Percentiles rank a stretch among this genome's conserved stretches.
phyloP scores from a whole-genome alignment of 2,797 vertebrate species.

The Pangasius djambal region DNA sequence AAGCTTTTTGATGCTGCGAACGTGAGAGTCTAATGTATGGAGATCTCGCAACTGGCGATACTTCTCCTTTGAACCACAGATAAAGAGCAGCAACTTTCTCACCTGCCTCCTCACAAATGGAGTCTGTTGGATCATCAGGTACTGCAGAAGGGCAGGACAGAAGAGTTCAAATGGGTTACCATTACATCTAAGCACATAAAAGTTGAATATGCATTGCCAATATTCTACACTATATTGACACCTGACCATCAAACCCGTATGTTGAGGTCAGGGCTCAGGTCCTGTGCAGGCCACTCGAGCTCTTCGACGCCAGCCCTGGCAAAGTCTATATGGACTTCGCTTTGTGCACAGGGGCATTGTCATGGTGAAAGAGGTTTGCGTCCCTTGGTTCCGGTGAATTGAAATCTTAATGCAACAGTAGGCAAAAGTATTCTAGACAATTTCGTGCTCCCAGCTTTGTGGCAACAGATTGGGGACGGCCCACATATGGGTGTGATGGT shows the following conservation, averaged over 20 bases:
- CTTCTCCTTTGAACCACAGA: conserved; percentile 98
- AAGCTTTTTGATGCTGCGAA: conserved; percentile 94
- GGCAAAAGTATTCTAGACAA: too few relatives aligned
- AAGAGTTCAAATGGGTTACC: neutral
- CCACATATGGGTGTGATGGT: neutral
- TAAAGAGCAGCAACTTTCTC: conserved; percentile 94
- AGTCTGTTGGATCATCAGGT: conserved; percentile 98
- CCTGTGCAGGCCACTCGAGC: too few relatives aligned
- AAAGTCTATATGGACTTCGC: too few relatives aligned
- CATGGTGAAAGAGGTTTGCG: too few relatives aligned
- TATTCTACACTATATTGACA: neutral
- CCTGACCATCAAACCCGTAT: neutral
- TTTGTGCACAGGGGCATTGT: too few relatives aligned
- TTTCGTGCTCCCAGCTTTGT: too few relatives aligned
- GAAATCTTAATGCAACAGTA: too few relatives aligned
- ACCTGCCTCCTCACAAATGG: conserved; percentile 97
- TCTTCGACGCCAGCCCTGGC: too few relatives aligned
- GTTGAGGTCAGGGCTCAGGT: too few relatives aligned
- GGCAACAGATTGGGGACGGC: too few relatives aligned
- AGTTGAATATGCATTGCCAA: neutral
- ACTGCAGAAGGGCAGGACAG: conserved; percentile 71
- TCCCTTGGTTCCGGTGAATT: too few relatives aligned
- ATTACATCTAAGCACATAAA: neutral
- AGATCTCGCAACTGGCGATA: conserved; percentile 96
- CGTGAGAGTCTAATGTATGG: conserved; percentile 94